phyloP scores from a whole-genome alignment of 2,888 invertebrate species.

The Philereme vetulata region DNA sequence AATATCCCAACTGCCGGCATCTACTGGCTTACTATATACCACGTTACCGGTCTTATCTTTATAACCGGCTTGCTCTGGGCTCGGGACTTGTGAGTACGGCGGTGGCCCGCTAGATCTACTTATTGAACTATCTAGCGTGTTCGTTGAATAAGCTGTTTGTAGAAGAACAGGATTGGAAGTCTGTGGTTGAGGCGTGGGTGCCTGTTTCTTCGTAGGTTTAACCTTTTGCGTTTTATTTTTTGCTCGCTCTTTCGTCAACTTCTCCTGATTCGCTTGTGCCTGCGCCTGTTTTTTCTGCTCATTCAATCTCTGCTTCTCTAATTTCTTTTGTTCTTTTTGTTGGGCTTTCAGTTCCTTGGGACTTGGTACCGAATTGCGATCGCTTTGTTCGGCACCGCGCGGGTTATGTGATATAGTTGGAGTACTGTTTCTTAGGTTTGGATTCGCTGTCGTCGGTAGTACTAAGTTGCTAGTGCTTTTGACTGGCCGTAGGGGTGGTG shows the following conservation, averaged over 20 bases:
- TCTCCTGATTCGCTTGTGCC: conserved; percentile 56
- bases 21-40: conserved; percentile 59
- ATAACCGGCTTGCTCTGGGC: conserved; percentile 42
- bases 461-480: conserved; percentile 62
- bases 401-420: conserved; percentile 56
- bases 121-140: conserved; percentile 73
- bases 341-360: conserved; percentile 42
- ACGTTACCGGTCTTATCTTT: conserved; percentile 59
- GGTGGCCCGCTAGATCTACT: conserved; percentile 71
- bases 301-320: conserved; percentile 56
- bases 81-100: conserved; percentile 54
- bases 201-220: conserved; percentile 44
- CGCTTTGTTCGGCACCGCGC: conserved; percentile 44
- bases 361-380: conserved; percentile 39
- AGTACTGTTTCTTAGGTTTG: conserved; percentile 50
- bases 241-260: conserved; percentile 49
- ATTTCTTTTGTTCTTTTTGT: conserved; percentile 56
- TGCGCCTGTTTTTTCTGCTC: conserved; percentile 55
- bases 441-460: conserved; percentile 39
- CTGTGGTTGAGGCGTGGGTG: conserved; percentile 30
- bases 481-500: conserved; percentile 41
- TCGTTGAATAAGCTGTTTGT: conserved; percentile 51
- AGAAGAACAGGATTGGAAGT: conserved; percentile 22
- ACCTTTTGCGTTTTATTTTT: conserved; percentile 45
- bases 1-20: conserved; percentile 77